These are phyloP conservation scores for Cabera pusaria DNA, from an alignment of 2,888 invertebrate genomes.

Conservation along the genomic window DNA sequence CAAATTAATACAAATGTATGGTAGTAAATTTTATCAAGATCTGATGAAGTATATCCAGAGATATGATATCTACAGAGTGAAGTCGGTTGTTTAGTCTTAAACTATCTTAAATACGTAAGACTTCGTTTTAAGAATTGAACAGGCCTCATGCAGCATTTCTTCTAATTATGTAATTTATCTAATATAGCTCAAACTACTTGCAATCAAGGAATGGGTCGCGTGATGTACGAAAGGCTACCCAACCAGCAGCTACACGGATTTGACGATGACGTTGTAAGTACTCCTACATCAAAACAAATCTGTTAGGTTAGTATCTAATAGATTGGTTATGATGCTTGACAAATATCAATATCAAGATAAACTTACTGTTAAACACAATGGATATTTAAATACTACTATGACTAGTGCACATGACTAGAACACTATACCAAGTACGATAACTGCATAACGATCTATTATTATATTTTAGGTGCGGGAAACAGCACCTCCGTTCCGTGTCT, in stretches of 20 bases:
- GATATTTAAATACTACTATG: too few species aligned
- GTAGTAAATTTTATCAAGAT: too few species aligned
- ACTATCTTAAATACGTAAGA: too few species aligned
- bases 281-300: conserved; percentile 20
- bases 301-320: too few species aligned
- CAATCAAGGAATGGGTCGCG: conserved; percentile 93
- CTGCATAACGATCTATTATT: conserved; percentile 4
- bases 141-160: too few species aligned
- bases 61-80: too few species aligned
- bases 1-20: too few species aligned
- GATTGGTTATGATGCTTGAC: too few species aligned
- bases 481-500: conserved; percentile 92
- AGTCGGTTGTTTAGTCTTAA: too few species aligned
- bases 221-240: conserved; percentile 94
- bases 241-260: conserved; percentile 95
- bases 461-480: conserved; percentile 87
- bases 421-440: conserved; percentile 9
- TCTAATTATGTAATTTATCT: too few species aligned
- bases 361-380: conserved; percentile 19
- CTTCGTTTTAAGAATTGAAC: too few species aligned
- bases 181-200: conserved; percentile 93
- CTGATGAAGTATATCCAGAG: too few species aligned
- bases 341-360: conserved; percentile 16
- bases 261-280: conserved; percentile 92
- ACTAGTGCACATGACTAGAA: conserved; percentile 16